Conservation (phyloP, 2,113 vertebrate genomes). For the Dermatemys mawii region DNA sequence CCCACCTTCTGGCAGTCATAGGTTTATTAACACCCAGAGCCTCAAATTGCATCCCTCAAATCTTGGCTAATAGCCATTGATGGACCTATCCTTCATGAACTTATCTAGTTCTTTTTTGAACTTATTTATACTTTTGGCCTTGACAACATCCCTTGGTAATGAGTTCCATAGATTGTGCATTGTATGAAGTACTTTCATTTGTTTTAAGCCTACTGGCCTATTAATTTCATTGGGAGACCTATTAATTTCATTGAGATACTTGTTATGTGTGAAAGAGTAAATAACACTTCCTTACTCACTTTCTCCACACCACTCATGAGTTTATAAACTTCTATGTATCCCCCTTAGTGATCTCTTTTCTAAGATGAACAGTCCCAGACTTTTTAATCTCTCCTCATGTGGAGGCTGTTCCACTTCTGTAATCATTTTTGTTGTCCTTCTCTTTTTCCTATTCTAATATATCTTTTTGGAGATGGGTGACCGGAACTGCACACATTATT, state of each 20-base stretch:
- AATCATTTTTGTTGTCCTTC: background rate
- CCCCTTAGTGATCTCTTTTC: background rate
- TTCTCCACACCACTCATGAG: background rate
- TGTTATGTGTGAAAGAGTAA: background rate
- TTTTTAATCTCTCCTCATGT: background rate
- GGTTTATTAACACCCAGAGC: background rate
- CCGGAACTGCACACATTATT: background rate
- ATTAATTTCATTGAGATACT: too few relatives aligned
- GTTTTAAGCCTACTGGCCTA: background rate
- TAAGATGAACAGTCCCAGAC: background rate
- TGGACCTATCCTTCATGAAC: background rate
- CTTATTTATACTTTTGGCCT: background rate
- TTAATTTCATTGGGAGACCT: background rate
- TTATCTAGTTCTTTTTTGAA: background rate
- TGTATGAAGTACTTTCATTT: background rate
- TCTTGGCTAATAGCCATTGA: background rate
- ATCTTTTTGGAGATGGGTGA: background rate
- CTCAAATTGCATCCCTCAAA: background rate
- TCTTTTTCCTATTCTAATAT: background rate
- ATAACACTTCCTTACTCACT: background rate
- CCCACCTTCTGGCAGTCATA: background rate
- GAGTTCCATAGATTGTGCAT: background rate
- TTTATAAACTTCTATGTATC: background rate
- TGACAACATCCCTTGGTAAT: background rate
- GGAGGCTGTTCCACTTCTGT: background rate